Evolutionary conservation across 2,888 invertebrate species (phyloP).

Genomic region (Pandemis corylana): DNA sequence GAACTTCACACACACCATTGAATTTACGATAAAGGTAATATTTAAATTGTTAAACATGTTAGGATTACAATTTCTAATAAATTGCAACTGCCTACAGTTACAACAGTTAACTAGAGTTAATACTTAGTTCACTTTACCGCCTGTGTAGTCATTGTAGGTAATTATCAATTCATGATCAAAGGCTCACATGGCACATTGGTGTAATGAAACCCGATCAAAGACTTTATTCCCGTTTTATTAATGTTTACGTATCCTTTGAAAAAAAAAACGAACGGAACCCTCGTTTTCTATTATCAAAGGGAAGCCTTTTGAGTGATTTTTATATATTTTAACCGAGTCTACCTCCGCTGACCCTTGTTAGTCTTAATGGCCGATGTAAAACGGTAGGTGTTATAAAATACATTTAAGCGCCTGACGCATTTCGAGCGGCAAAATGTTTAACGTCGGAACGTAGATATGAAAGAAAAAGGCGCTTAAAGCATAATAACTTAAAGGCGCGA

Average conservation of each 20-base stretch:
- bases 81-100: too few relatives aligned
- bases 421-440: slow-evolving; percentile 29
- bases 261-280: slow-evolving; percentile 34
- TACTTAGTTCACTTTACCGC: too few relatives aligned
- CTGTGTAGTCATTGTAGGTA: too few relatives aligned
- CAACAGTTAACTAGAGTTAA: too few relatives aligned
- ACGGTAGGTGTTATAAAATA: slow-evolving; percentile 36
- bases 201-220: neutral
- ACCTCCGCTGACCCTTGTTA: slow-evolving; percentile 37
- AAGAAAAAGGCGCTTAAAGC: slow-evolving; percentile 18
- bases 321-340: slow-evolving; percentile 32
- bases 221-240: neutral
- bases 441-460: slow-evolving; percentile 12
- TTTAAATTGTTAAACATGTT: too few relatives aligned
- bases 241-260: neutral
- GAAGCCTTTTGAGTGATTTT: slow-evolving; percentile 45
- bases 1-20: neutral
- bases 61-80: too few relatives aligned
- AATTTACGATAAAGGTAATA: neutral
- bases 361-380: slow-evolving; percentile 33
- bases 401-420: slow-evolving; percentile 33
- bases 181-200: neutral
- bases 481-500: neutral
- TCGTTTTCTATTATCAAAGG: slow-evolving; percentile 46
- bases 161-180: neutral